phyloP scores from a whole-genome alignment of 2,113 vertebrate genomes.

The Martes martes region DNA sequence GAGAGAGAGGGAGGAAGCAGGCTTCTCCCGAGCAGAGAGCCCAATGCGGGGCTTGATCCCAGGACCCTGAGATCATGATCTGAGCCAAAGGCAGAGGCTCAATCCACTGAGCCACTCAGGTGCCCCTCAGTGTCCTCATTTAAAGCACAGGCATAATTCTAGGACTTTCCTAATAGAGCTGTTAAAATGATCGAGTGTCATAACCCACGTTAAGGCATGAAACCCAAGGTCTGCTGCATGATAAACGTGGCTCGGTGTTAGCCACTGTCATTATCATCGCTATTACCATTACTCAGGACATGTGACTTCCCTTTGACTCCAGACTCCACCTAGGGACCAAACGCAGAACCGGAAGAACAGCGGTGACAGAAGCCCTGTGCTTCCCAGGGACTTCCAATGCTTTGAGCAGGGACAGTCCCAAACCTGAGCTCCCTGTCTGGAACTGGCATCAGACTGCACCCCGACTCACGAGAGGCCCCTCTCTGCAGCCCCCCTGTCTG shows the following conservation, averaged over 20 bases:
- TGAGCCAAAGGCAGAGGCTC: too few relatives aligned
- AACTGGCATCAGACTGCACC: neutral
- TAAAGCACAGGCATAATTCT: neutral
- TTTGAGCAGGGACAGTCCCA: neutral
- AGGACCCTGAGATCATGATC: too few relatives aligned
- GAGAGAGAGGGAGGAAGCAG: too few relatives aligned
- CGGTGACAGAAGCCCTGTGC: neutral
- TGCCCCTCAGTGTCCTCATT: neutral
- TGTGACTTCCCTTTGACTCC: neutral
- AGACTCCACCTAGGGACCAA: neutral
- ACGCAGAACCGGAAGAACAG: neutral
- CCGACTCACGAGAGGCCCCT: neutral
- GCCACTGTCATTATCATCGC: neutral
- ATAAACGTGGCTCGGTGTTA: neutral
- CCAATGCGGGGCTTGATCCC: too few relatives aligned
- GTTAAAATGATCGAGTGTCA: neutral
- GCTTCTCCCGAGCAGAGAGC: too few relatives aligned
- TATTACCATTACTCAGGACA: neutral
- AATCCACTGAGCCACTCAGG: too few relatives aligned
- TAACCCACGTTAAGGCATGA: neutral
- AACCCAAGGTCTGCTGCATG: neutral
- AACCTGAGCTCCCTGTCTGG: neutral
- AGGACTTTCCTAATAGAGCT: neutral
- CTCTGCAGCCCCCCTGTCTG: neutral
- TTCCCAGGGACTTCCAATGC: neutral